Evolutionary conservation across 2,113 vertebrate species (phyloP), one percentile per base, ranked within the genome.

Genomic region (Charadrius vociferus): DNA sequence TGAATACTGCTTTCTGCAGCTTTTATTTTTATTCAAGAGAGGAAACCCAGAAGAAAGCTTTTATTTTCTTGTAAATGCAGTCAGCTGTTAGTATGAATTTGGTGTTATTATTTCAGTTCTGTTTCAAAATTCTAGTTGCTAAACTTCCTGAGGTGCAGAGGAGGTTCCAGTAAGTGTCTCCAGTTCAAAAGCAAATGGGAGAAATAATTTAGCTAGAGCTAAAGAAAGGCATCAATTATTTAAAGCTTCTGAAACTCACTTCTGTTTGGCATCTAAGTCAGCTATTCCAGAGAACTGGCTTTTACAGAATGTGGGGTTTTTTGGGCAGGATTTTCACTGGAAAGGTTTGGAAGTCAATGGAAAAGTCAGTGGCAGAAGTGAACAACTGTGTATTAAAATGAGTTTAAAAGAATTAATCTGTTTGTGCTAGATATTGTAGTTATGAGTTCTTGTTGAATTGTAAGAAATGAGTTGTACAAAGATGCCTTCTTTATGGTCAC

Each of bases 41-140:
- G 45, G 50, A 86, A 92, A 71, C 43, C 67, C 65, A 41, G 78
- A 93, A 83, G 58, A 92, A 95, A 81, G 22, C 49, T 86, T 84
- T 88, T 32, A 52, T 93, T 71, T 94, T 68, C 62, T 90, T 90
- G 34, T 58, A 78, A 95, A 93, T 80, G 21, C 41, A 62, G 98
- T 97, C 97, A 97, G 97, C 91, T 97, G 96, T 95, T 97, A 84
- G 92, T 94, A 92, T 86, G 87, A 85, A 52, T 50, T 56, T 81
- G 41, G 17, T 79, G 62, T 61, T 95, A 45, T 93, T 94, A 80
- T 93, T 97, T 93, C 90, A 90, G 88, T 97, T 97, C 65, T 97
- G 68, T 95, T 81, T 94, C 36, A 93, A 62, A 95, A 95, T 94
- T 92, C 53, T 77, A 37, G 37, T 91, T 95, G 88, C 81, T 94